Percentiles rank a stretch among this genome's conserved stretches.
Conservation (phyloP, 2,797 vertebrate genomes). For the Anguilla obscura region DNA sequence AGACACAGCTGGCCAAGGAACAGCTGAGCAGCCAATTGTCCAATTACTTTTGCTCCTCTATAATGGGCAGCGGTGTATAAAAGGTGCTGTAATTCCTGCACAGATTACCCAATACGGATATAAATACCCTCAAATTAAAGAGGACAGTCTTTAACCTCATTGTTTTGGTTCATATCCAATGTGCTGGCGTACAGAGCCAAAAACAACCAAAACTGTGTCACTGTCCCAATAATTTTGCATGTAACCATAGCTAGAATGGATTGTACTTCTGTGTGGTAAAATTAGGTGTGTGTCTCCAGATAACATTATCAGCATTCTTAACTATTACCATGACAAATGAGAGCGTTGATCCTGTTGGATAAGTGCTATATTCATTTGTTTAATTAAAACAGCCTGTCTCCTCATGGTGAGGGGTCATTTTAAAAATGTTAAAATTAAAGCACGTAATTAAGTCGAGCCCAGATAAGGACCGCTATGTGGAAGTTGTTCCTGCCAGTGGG, state of each 20-base stretch:
- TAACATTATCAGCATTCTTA: constrained; percentile 75
- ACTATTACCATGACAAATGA: constrained; percentile 86
- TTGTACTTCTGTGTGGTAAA: constrained; percentile 73
- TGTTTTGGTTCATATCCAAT: not conserved
- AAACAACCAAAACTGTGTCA: not conserved
- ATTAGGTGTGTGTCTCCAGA: constrained; percentile 67
- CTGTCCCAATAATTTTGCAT: not conserved
- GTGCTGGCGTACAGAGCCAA: not conserved
- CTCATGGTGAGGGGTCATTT: constrained; percentile 85
- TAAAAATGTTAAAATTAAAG: constrained; percentile 93
- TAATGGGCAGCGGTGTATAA: too few relatives aligned
- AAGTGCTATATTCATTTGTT: constrained; percentile 88
- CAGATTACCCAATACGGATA: not conserved
- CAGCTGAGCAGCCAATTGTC: too few relatives aligned
- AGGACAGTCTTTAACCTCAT: not conserved
- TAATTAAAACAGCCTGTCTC: constrained; percentile 92
- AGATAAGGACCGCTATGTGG: constrained; percentile 88
- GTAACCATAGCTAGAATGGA: constrained; percentile 48
- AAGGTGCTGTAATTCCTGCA: too few relatives aligned
- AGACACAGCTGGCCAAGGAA: too few relatives aligned
- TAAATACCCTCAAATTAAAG: not conserved
- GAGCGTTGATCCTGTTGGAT: constrained; percentile 79
- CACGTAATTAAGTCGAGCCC: constrained; percentile 93
- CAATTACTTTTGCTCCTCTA: too few relatives aligned
- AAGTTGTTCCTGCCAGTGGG: constrained; percentile 74